These are phyloP conservation scores for Onthophagus taurus DNA, from an alignment of 1,140 invertebrate genomes.

Conservation along the genomic window DNA sequence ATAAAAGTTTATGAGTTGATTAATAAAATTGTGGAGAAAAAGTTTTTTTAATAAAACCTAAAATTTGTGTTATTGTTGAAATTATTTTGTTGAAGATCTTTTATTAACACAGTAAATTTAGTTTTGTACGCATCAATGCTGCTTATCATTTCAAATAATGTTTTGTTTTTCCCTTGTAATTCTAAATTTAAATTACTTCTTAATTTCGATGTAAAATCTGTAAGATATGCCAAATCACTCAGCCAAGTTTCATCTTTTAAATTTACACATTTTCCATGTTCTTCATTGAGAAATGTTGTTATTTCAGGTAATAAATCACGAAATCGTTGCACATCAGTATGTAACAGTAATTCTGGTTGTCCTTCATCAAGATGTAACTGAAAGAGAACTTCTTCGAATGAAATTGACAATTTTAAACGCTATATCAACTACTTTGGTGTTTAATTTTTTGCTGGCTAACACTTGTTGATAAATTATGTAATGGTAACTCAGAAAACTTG, in stretches of 20 bases:
- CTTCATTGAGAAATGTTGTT: constrained; percentile 27
- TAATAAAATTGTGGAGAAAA: no score
- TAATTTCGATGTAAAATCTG: constrained; percentile 26
- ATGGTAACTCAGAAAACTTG: constrained; percentile 30
- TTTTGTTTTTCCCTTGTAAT: constrained; percentile 22
- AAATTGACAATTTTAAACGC: constrained; percentile 33
- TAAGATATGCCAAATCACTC: constrained; percentile 21
- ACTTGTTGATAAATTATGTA: constrained; percentile 33
- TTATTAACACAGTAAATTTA: constrained; percentile 14
- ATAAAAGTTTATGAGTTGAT: no score
- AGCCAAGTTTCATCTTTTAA: constrained; percentile 26
- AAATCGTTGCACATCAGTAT: constrained; percentile 28
- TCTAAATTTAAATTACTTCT: constrained; percentile 27
- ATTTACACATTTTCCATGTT: constrained; percentile 22
- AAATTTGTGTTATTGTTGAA: no score
- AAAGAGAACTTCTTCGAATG: constrained; percentile 31
- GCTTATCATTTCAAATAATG: constrained; percentile 21
- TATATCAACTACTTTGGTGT: constrained; percentile 33
- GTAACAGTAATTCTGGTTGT: constrained; percentile 23
- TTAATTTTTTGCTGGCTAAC: constrained; percentile 29
- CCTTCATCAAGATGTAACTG: constrained; percentile 25
- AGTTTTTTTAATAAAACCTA: no score
- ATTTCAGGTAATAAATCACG: constrained; percentile 24
- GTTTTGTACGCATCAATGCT: constrained; percentile 13
- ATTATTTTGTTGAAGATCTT: no score